These are phyloP conservation scores for Coregonus sp. DNA, from an alignment of 2,797 vertebrate genomes.

Conservation along the genomic window DNA sequence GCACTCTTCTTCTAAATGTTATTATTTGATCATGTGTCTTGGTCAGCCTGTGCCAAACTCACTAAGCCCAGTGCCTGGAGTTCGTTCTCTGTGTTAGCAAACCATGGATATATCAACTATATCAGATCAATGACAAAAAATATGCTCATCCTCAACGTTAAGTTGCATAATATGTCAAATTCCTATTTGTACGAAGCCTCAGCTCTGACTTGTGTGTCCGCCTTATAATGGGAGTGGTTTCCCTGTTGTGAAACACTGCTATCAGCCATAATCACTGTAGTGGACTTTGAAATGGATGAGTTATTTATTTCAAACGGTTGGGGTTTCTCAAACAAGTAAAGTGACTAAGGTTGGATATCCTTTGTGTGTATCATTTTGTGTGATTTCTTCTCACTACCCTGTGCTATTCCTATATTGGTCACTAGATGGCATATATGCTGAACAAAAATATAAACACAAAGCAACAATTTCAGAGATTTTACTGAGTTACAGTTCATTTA, in stretches of 20 bases:
- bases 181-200: constrained; percentile 13
- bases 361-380: constrained; percentile 8
- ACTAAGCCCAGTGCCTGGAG: too few species aligned
- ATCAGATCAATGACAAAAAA: too few species aligned
- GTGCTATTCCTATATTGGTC: too few species aligned
- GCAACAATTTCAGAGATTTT: too few species aligned
- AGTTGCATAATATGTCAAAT: too few species aligned
- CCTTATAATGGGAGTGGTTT: constrained; percentile 14
- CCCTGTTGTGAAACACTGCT: constrained; percentile 40
- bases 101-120: too few species aligned
- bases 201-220: neutral
- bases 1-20: constrained; percentile 13
- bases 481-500: too few species aligned
- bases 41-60: too few species aligned
- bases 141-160: too few species aligned
- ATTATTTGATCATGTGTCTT: neutral
- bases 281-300: constrained; percentile 49
- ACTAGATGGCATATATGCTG: too few species aligned
- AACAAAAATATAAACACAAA: too few species aligned
- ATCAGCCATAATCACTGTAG: constrained; percentile 45
- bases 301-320: constrained; percentile 46
- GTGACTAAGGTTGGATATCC: constrained; percentile 20
- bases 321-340: constrained; percentile 52
- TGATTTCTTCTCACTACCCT: neutral
- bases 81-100: too few species aligned